These are phyloP conservation scores for Zophobas morio DNA, from an alignment of 1,140 invertebrate species.

Conservation along the genomic window DNA sequence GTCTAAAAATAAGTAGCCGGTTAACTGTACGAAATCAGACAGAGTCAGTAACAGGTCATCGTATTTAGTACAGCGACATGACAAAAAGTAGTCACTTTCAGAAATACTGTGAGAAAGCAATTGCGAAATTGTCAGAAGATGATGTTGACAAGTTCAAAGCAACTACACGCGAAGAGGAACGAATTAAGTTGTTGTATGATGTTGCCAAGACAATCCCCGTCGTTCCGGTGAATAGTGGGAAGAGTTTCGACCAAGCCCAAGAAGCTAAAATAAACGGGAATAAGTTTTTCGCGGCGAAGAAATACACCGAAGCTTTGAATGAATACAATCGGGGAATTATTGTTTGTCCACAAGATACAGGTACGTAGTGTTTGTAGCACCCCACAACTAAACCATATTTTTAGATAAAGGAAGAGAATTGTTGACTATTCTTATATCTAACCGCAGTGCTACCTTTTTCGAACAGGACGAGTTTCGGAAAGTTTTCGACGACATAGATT, in stretches of 20 bases:
- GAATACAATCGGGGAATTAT: slow-evolving; percentile 82
- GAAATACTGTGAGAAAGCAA: slow-evolving; percentile 60
- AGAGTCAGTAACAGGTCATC: slow-evolving; percentile 17
- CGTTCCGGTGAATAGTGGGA: slow-evolving; percentile 68
- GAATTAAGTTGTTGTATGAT: slow-evolving; percentile 61
- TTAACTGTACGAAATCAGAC: slow-evolving; percentile 6
- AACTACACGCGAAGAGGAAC: slow-evolving; percentile 57
- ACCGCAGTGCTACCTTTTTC: slow-evolving; percentile 89
- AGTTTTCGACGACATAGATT: slow-evolving; percentile 82
- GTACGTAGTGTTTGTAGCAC: slow-evolving; percentile 67
- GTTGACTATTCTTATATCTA: slow-evolving; percentile 84
- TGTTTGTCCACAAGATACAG: slow-evolving; percentile 75
- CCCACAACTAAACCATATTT: slow-evolving; percentile 44
- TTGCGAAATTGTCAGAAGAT: slow-evolving; percentile 57
- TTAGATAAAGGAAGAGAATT: slow-evolving; percentile 71
- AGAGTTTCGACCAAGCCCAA: slow-evolving; percentile 76
- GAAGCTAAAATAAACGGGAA: slow-evolving; percentile 84
- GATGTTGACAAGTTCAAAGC: slow-evolving; percentile 56
- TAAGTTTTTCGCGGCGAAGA: slow-evolving; percentile 81
- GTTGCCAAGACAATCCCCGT: slow-evolving; percentile 59
- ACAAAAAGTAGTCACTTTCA: slow-evolving; percentile 56
- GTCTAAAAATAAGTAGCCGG: slow-evolving; percentile 34
- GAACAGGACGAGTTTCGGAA: slow-evolving; percentile 82
- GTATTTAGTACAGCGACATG: slow-evolving; percentile 28
- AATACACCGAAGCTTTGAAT: slow-evolving; percentile 81